These are phyloP conservation scores for Anticlea derivata DNA, from an alignment of 2,888 invertebrate species.

Conservation along the genomic window DNA sequence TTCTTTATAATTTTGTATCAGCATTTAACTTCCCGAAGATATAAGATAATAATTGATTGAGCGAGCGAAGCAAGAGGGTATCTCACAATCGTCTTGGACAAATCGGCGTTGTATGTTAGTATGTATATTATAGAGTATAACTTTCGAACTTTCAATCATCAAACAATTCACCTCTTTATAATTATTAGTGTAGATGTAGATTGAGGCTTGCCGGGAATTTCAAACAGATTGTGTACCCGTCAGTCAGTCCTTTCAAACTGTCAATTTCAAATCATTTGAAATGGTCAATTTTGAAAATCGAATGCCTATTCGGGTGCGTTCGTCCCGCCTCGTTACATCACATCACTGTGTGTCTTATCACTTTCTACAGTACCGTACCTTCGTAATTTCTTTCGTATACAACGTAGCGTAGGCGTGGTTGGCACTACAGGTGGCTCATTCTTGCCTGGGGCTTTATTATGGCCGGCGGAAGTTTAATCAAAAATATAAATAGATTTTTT, in stretches of 20 bases:
- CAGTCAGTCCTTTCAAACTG: constrained; percentile 38
- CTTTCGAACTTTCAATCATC: no score
- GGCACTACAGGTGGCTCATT: constrained; percentile 15
- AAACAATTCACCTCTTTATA: no score
- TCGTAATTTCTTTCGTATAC: constrained; percentile 25
- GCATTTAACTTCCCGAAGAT: no score
- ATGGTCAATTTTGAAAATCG: constrained; percentile 54
- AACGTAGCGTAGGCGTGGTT: constrained; percentile 15
- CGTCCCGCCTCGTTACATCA: constrained; percentile 56
- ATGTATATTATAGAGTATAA: no score
- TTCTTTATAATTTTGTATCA: no score
- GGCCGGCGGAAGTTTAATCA: not conserved
- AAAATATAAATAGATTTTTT: no score
- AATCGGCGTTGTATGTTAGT: no score
- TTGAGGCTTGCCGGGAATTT: no score
- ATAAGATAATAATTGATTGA: no score
- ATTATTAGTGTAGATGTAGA: no score
- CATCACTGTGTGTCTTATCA: constrained; percentile 49
- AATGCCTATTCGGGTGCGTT: constrained; percentile 49
- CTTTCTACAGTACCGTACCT: constrained; percentile 62
- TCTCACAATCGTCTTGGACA: no score
- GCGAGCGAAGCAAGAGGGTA: no score
- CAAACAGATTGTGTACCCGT: constrained; percentile 19
- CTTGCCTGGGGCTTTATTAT: not conserved
- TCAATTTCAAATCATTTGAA: constrained; percentile 43